phyloP scores from a whole-genome alignment of 2,113 vertebrate species.

The Ascaphus truei region DNA sequence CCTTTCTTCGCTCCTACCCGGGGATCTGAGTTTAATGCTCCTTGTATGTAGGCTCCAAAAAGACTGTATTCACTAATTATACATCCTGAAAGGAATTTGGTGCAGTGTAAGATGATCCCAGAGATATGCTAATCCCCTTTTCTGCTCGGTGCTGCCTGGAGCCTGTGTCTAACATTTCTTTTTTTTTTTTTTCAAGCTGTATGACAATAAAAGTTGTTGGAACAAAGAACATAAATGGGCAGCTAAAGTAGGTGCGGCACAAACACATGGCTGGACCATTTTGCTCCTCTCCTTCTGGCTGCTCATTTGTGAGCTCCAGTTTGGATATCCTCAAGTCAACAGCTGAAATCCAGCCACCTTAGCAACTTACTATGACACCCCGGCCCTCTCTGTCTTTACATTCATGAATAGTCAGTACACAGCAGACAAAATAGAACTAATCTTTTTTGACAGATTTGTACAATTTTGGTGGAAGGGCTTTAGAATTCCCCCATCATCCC shows the following conservation, averaged over 20 bases:
- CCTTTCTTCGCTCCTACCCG: conserved; percentile 53
- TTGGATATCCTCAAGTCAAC: conserved; percentile 75
- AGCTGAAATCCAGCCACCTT: conserved; percentile 71
- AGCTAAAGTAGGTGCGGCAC: conserved; percentile 69
- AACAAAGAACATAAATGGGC: conserved; percentile 79
- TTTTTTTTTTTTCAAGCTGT: conserved; percentile 57
- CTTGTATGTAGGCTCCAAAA: conserved; percentile 48
- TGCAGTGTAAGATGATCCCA: conserved; percentile 80
- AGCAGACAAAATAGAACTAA: conserved; percentile 85
- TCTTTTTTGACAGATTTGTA: conserved; percentile 86
- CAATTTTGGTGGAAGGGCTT: conserved; percentile 75
- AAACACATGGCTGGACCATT: conserved; percentile 73
- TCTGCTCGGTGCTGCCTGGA: conserved; percentile 74
- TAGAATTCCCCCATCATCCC: conserved; percentile 65
- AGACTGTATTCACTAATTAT: conserved; percentile 73
- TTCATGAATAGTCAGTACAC: conserved; percentile 83
- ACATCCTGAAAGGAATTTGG: conserved; percentile 80
- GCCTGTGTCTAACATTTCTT: conserved; percentile 73
- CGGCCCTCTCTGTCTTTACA: conserved; percentile 70
- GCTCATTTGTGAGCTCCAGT: conserved; percentile 72
- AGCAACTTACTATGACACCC: conserved; percentile 79
- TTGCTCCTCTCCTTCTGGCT: conserved; percentile 68
- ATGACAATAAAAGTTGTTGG: conserved; percentile 83
- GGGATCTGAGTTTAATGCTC: conserved; percentile 55
- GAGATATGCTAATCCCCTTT: conserved; percentile 81